These are phyloP conservation scores for Percopsis transmontana DNA, from an alignment of 2,113 vertebrate genomes.

Conservation along the genomic window DNA sequence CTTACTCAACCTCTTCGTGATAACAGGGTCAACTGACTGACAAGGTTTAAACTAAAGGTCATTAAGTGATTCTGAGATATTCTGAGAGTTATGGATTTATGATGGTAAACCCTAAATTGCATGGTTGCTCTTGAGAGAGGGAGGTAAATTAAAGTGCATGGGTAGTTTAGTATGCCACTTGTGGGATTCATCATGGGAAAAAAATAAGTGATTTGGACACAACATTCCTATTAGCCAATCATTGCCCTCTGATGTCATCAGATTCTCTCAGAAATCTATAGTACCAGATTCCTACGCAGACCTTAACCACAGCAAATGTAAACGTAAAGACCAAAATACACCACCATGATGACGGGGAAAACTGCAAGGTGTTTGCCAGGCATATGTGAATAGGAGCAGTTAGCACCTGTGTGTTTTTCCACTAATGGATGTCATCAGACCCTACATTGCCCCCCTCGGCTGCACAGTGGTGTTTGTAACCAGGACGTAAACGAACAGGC, in stretches of 20 bases:
- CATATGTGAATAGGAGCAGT: conserved; percentile 30
- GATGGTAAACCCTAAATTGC: conserved; percentile 47
- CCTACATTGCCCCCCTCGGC: conserved; percentile 29
- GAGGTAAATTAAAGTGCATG: conserved; percentile 20
- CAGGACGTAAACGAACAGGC: conserved; percentile 24
- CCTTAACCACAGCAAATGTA: background rate
- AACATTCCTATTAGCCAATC: too few relatives aligned
- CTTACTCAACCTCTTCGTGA: conserved; percentile 47
- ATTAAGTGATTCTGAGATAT: conserved; percentile 25
- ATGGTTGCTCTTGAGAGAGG: conserved; percentile 22
- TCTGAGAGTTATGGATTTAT: conserved; percentile 25
- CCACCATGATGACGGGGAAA: background rate
- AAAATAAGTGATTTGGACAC: background rate
- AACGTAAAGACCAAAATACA: background rate
- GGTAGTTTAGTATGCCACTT: conserved; percentile 26
- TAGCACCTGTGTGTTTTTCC: conserved; percentile 52
- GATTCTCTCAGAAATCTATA: too few relatives aligned
- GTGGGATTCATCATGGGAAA: conserved; percentile 15
- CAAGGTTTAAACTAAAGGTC: conserved; percentile 55
- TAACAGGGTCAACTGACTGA: conserved; percentile 56
- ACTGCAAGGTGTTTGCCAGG: background rate
- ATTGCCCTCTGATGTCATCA: too few relatives aligned
- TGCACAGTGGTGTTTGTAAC: conserved; percentile 25
- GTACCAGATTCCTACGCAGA: too few relatives aligned
- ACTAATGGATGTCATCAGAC: conserved; percentile 46